Conservation (phyloP, 2,797 vertebrate species). For the Enteromius argenteus region DNA sequence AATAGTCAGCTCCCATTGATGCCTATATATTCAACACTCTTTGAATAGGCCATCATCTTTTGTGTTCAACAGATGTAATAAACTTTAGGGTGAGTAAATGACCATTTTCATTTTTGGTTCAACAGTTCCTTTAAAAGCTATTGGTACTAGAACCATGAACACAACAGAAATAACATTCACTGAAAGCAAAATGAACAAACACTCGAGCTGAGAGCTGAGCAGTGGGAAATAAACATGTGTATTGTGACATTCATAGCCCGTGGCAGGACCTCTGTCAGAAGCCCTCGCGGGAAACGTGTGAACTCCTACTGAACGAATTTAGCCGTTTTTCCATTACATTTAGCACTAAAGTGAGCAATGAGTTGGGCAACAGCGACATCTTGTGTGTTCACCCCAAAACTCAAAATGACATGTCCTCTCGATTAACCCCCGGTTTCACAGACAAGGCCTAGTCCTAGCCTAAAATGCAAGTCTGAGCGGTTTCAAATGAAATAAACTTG, state of each 20-base stretch:
- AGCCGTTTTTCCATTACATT: neutral
- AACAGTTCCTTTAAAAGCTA: neutral
- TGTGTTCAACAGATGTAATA: neutral
- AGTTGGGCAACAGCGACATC: neutral
- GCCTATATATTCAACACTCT: neutral
- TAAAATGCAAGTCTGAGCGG: too few species aligned
- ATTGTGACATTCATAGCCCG: neutral
- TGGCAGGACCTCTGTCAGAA: neutral
- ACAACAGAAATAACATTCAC: neutral
- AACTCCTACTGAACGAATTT: neutral
- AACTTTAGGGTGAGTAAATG: neutral
- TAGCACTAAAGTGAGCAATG: neutral
- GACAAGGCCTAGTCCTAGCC: too few species aligned
- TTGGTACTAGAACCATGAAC: neutral
- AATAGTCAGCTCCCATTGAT: neutral
- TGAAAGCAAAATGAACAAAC: conserved; percentile 1
- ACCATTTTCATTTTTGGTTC: neutral
- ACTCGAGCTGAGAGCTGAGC: neutral
- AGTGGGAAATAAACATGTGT: conserved; percentile 11
- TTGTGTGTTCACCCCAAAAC: neutral
- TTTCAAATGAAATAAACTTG: too few species aligned
- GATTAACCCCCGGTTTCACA: neutral
- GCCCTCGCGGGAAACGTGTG: neutral
- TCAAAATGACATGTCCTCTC: neutral
- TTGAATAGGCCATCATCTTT: neutral